Base-by-base conservation (phyloP, 2,888 invertebrate species). In the Pomacea canaliculata region DNA sequence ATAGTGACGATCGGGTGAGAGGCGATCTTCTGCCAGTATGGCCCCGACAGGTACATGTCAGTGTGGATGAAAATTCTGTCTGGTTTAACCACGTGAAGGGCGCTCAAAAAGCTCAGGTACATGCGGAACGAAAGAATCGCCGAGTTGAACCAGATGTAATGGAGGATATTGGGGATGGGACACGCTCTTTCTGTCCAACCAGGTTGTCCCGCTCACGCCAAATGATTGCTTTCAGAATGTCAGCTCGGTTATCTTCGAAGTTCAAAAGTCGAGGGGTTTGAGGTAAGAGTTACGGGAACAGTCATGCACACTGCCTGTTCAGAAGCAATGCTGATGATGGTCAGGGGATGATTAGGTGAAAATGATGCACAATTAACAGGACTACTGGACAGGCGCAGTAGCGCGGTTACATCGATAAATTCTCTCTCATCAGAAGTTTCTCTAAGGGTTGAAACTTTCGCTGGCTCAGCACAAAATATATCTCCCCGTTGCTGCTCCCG, bases 101-200 rank as follows among this genome's bases (percentile, higher is more conserved):
- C 80, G 77, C 89, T 89, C 8, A 88, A 73, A 18, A 87, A 83
- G 74, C 88, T 88, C 9, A 89, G 80, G 80, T 87, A 89, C 85
- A 88, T 88, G 62, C 87, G 81, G 76, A 86, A 88, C 51, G 85
- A 83, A 84, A 89, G 84, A 37, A 82, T 77, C 23, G 82, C 80
- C 8, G 79, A 80, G 0, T 86, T 86, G 76, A 88, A 84, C 89
- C 89, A 89, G 10, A 88, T 85, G 78, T 89, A 87, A 78, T 90
- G 90, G 10, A 86, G 87, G 13, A 89, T 87, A 76, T 87, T 87
- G 10, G 89, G 89, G 46, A 89, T 87, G 10, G 80, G 79, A 7
- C 10, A n/a, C 13, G 27, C 62, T 70, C 51, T 65, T 65, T 66
- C 37, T 19, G 49, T 46, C 60, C 13, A 18, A 9, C 60, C 59